Base-by-base conservation (phyloP, 2,888 invertebrate genomes). In the Standfussiana lucernea region DNA sequence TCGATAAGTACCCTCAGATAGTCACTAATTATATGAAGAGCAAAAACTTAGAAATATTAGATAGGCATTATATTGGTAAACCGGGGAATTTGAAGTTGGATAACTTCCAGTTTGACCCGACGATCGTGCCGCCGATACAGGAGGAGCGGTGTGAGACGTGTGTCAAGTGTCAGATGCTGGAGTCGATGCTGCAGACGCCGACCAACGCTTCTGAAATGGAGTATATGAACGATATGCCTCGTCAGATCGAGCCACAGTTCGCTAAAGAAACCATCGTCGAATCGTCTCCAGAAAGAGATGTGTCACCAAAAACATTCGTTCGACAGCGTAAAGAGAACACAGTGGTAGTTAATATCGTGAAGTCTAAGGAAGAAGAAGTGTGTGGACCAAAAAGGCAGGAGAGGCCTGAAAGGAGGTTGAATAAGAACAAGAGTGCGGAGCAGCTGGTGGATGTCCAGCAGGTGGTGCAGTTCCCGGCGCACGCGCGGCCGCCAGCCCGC, bases 191-290 rank as follows among this genome's bases (percentile, higher is more conserved):
- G 62, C 98, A 98, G 91, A 98, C 98, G 0, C 98, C 98, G 0
- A 98, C 98, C 0, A 98, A 98, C 92, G 98, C 98, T 50, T 98
- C 98, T 0, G 98, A 98, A 90, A 97, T 98, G 94, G 96, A 96
- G 84, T 96, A 95, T 75, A 95, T 95, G 95, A 96, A 96, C 83
- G 96, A 96, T 74, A 93, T 96, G 84, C 96, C 96, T 11, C 90
- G 95, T 2, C 93, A 93, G 11, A 89, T 91, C 0, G 96, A 97
- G 72, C 95, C 95, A 0, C 96, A 97, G 86, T 95, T 91, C 83
- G 96, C 97, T 1, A 93, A 93, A 35, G 95, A 94, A 75, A 90
- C 93, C 0, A 82, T 94, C 40, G 95, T 93, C 0, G 88, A 90
- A 0, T 35, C 1, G 87, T 7, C 80, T 72, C 24, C 87, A 78